Evolutionary conservation across 2,797 vertebrate species (phyloP).

Genomic region (Anguilla marmorata): DNA sequence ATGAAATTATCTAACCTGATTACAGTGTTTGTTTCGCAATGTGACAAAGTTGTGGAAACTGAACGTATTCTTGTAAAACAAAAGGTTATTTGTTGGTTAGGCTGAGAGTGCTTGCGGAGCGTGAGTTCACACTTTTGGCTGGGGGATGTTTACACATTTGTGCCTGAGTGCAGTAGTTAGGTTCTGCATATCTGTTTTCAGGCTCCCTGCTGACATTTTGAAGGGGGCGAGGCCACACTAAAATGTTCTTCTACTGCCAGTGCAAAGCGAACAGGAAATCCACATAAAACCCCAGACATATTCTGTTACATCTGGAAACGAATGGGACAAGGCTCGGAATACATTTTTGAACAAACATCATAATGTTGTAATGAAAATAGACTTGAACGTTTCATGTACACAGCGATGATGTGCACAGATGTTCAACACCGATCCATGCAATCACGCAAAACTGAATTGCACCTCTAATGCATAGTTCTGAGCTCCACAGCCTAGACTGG

Average conservation of each 20-base stretch:
- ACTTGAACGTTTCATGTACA: neutral
- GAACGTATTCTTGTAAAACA: neutral
- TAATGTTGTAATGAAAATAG: neutral
- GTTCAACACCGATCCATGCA: neutral
- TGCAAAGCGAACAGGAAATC: neutral
- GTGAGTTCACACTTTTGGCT: neutral
- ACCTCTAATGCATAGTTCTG: neutral
- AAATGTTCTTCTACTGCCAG: neutral
- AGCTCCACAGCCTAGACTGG: neutral
- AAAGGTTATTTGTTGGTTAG: neutral
- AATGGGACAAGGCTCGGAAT: neutral
- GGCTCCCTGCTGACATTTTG: neutral
- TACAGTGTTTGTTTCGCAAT: neutral
- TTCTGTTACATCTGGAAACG: neutral
- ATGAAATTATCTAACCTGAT: neutral
- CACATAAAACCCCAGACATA: neutral
- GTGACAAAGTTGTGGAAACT: neutral
- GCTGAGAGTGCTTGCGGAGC: neutral
- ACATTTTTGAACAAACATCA: neutral
- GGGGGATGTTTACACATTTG: neutral
- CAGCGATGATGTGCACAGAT: neutral
- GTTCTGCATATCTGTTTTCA: neutral
- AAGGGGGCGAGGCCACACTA: neutral
- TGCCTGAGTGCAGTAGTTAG: neutral
- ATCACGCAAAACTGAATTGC: neutral